Conservation (phyloP, 2,888 invertebrate genomes). For the Uloborus plumipes region DNA sequence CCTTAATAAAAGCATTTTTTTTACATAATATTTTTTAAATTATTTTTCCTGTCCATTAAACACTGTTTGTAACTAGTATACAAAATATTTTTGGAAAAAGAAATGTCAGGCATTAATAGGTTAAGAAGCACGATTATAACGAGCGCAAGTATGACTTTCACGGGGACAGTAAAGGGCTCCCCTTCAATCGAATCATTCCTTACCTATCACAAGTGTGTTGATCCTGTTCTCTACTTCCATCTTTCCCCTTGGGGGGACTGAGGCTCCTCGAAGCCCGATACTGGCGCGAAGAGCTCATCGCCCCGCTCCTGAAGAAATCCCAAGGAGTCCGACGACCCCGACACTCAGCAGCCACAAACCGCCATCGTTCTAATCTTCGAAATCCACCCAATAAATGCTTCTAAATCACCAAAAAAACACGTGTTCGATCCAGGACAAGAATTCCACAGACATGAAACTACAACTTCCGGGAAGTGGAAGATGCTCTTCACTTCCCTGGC, state of each 20-base stretch:
- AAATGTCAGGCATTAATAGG: too few species aligned
- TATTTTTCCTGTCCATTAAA: too few species aligned
- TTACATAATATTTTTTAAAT: too few species aligned
- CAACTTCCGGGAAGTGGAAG: conserved; percentile 8
- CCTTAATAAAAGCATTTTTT: too few species aligned
- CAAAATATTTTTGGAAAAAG: too few species aligned
- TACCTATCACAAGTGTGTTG: conserved; percentile 57
- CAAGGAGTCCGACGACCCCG: neutral
- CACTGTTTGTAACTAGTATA: too few species aligned
- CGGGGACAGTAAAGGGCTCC: neutral
- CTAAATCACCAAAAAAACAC: neutral
- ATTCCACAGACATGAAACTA: neutral
- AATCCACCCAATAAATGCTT: too few species aligned
- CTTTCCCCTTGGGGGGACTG: conserved; percentile 40
- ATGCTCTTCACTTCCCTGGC: neutral
- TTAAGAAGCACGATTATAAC: too few species aligned
- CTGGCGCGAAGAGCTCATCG: conserved; percentile 38
- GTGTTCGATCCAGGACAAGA: conserved; percentile 2
- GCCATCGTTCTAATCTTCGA: neutral
- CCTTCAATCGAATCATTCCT: conserved; percentile 24
- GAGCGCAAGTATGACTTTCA: too few species aligned
- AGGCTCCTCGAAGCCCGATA: conserved; percentile 44
- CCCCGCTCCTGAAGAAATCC: conserved; percentile 1
- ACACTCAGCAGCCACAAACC: neutral
- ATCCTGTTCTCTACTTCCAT: conserved; percentile 34